These are phyloP conservation scores for Amphimallon solstitiale DNA, from an alignment of 2,888 invertebrate genomes.

Conservation along the genomic window DNA sequence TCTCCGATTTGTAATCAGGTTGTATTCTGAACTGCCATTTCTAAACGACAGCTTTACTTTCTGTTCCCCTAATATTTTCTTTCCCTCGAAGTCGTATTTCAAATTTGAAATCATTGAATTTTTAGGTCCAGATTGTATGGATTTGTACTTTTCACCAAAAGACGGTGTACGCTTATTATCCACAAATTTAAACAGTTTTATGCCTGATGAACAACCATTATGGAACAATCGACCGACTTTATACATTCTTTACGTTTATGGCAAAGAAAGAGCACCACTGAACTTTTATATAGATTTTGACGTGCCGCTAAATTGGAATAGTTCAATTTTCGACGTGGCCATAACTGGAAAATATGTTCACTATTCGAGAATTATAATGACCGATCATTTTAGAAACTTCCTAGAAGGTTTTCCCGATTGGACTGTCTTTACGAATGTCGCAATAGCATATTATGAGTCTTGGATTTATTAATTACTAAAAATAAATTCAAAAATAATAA, in stretches of 20 bases:
- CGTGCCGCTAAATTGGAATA: conserved; percentile 49
- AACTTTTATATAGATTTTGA: conserved; percentile 54
- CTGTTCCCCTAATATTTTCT: too few species aligned
- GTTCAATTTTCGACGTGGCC: conserved; percentile 59
- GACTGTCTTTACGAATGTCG: conserved; percentile 62
- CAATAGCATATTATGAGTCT: conserved; percentile 63
- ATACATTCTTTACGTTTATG: conserved; percentile 53
- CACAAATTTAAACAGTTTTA: conserved; percentile 66
- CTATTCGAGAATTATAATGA: conserved; percentile 60
- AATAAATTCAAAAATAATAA: too few species aligned
- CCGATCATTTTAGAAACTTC: conserved; percentile 62
- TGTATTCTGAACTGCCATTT: too few species aligned
- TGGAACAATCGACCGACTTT: conserved; percentile 53
- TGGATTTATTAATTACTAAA: conserved; percentile 51
- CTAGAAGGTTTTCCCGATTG: conserved; percentile 66
- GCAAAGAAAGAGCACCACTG: conserved; percentile 51
- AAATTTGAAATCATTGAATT: too few species aligned
- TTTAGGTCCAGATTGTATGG: conserved; percentile 73
- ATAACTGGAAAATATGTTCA: conserved; percentile 64
- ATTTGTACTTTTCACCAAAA: conserved; percentile 70
- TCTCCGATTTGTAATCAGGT: too few species aligned
- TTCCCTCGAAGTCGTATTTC: too few species aligned
- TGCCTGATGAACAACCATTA: conserved; percentile 41
- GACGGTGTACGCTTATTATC: conserved; percentile 64
- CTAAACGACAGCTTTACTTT: too few species aligned